phyloP scores from a whole-genome alignment of 53 echinoderm and acorn worm species.

The Apostichopus leukothele region DNA sequence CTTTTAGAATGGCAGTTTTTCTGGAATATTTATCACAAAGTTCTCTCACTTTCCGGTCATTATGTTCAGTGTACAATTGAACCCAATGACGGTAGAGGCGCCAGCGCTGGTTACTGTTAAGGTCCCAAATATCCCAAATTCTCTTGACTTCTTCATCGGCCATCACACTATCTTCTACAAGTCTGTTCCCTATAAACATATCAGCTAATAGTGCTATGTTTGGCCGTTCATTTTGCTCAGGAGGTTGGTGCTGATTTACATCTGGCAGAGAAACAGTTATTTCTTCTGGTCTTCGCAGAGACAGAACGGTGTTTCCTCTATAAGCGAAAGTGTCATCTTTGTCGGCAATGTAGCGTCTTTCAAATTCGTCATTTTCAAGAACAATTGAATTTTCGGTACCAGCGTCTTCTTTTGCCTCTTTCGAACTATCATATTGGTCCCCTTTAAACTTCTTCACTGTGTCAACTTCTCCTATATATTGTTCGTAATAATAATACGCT shows the following conservation, averaged over 20 bases:
- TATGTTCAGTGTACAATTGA: conserved; percentile 9
- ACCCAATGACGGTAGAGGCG: conserved; percentile 61
- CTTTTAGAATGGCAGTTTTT: conserved; percentile 40
- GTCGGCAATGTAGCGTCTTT: conserved; percentile 20
- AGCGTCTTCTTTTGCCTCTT: background rate
- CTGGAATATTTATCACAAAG: conserved; percentile 42
- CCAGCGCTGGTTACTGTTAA: conserved; percentile 48
- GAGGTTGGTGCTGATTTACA: background rate
- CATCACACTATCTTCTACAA: conserved; percentile 47
- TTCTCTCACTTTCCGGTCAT: background rate
- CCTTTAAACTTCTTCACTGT: conserved; percentile 40
- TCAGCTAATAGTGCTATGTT: conserved; percentile 45
- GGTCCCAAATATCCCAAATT: conserved; percentile 40
- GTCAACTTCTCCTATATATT: conserved; percentile 64
- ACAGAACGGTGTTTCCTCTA: background rate
- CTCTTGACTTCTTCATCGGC: conserved; percentile 55
- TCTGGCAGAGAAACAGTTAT: background rate
- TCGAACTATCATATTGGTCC: background rate
- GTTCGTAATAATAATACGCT: conserved; percentile 69
- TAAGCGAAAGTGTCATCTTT: background rate
- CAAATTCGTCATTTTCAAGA: conserved; percentile 19
- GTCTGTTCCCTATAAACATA: background rate
- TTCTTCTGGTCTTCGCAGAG: background rate
- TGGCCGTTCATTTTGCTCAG: background rate
- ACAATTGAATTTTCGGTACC: background rate